Evolutionary conservation across 2,113 vertebrate species (phyloP), one percentile per base, ranked within the genome.

Genomic region (Eudorcas thomsonii): DNA sequence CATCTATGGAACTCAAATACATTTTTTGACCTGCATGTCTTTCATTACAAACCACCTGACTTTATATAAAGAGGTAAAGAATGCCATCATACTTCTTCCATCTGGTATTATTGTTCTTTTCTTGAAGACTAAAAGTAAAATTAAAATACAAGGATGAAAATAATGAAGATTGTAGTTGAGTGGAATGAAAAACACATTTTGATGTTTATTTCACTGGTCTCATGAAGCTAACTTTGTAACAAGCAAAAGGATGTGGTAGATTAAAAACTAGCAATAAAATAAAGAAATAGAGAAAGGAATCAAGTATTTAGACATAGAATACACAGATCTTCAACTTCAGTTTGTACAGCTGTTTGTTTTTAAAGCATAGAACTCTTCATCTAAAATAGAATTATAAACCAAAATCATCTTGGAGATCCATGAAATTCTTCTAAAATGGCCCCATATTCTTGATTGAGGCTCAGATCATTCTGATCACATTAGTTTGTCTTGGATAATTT

Each of bases 321-420:
- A 97, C 86, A 98, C 83, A 95, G 84, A 93, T 94, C 52, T 92
- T 98, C 87, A 96, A 50, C 54, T 98, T 97, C 92, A 96, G 93
- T 98, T 98, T 98, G 55, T 84, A 97, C 97, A 98, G 97, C 97
- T 98, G 98, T 97, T 98, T 98, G 39, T 91, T 98, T 97, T 98
- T 97, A 97, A 98, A 97, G 85, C 94, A 88, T 97, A 97, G 96
- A 90, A 92, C 97, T 98, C 80, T 86, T 97, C 43, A 74, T 82
- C 50, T 90, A 88, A 84, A 98, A 93, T 98, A 97, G 91, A 98
- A 57, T 94, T 97, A 98, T 97, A 90, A 98, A 64, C 84, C 93
- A 78, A 98, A 97, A 98, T 97, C 77, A 90, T 30, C 45, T 88
- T 71, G 91, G 98, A 98, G 96, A 95, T 60, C 74, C 90, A 98